Percentiles rank a stretch among this genome's conserved stretches.
phyloP scores from a whole-genome alignment of 2,797 vertebrate species.

The Manis javanica region DNA sequence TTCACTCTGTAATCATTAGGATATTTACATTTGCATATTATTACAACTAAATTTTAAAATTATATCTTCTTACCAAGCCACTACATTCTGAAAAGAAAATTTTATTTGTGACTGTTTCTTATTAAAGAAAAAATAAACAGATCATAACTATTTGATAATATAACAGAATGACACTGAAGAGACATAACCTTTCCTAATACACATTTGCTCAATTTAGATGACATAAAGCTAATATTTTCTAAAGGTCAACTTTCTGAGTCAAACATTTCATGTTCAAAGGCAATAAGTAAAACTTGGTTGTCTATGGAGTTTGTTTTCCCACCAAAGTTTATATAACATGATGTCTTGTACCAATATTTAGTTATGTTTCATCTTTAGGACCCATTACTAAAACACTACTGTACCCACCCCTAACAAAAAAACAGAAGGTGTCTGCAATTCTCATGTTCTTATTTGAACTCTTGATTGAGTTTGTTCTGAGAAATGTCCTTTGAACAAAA shows the following conservation, averaged over 20 bases:
- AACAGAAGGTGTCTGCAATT: not conserved
- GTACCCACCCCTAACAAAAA: not conserved
- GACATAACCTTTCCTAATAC: constrained; percentile 72
- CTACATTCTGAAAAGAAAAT: constrained; percentile 32
- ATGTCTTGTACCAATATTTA: not conserved
- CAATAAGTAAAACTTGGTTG: constrained; percentile 27
- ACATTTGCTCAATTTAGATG: constrained; percentile 67
- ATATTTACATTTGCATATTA: not conserved
- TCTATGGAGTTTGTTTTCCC: not conserved
- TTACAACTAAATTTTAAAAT: constrained; percentile 11
- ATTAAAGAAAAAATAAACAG: constrained; percentile 62
- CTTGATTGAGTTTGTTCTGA: not conserved
- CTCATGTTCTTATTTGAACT: not conserved
- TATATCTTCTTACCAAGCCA: not conserved
- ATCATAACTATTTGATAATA: constrained; percentile 53
- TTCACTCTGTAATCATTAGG: not conserved
- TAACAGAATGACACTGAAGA: constrained; percentile 71
- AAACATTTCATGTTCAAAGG: constrained; percentile 70
- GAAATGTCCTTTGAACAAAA: constrained; percentile 2
- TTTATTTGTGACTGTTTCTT: constrained; percentile 44
- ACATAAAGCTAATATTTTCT: constrained; percentile 71
- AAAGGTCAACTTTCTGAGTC: constrained; percentile 77
- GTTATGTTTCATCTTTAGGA: not conserved
- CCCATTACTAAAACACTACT: not conserved
- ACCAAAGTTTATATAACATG: not conserved